Evolutionary conservation across 2,797 vertebrate genomes (phyloP).

Genomic region (Eulemur coronatus): DNA sequence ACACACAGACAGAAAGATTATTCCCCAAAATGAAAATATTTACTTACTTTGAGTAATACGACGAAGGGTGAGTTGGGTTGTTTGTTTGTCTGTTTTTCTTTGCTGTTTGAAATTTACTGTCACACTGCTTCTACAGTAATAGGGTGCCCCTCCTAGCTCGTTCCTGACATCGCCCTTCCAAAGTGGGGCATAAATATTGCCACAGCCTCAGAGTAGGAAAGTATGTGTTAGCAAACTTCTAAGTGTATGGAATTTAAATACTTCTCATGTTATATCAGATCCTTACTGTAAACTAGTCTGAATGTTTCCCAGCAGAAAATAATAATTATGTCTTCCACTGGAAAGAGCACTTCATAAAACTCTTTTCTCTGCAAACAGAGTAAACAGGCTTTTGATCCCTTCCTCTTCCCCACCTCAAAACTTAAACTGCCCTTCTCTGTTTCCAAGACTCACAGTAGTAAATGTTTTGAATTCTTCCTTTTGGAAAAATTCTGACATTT

Average conservation of each 20-base stretch:
- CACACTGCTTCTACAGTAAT: neutral
- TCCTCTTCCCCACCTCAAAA: conserved; percentile 63
- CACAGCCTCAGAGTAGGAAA: conserved; percentile 74
- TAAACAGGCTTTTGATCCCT: conserved; percentile 68
- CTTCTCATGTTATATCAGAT: conserved; percentile 76
- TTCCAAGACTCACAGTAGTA: conserved; percentile 67
- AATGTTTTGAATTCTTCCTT: conserved; percentile 63
- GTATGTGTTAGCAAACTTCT: conserved; percentile 71
- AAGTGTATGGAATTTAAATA: conserved; percentile 72
- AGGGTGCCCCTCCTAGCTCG: neutral
- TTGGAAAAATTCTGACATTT: conserved; percentile 50
- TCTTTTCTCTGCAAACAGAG: conserved; percentile 54
- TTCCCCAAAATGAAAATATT: conserved; percentile 44
- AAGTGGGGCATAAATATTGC: conserved; percentile 72
- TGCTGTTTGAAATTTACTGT: neutral
- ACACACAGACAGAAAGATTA: neutral
- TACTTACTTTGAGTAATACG: conserved; percentile 19
- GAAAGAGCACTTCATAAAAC: conserved; percentile 74
- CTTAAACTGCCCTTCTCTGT: conserved; percentile 11
- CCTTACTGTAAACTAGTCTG: conserved; percentile 77
- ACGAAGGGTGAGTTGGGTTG: neutral
- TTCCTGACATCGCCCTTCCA: conserved; percentile 71
- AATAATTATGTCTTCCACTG: conserved; percentile 76
- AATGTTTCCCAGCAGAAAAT: conserved; percentile 80
- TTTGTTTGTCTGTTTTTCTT: neutral